A percentile compares a stretch with the other conserved stretches of the same genome.
phyloP scores from a whole-genome alignment of 2,113 vertebrate genomes.

The Microtus montanus region DNA sequence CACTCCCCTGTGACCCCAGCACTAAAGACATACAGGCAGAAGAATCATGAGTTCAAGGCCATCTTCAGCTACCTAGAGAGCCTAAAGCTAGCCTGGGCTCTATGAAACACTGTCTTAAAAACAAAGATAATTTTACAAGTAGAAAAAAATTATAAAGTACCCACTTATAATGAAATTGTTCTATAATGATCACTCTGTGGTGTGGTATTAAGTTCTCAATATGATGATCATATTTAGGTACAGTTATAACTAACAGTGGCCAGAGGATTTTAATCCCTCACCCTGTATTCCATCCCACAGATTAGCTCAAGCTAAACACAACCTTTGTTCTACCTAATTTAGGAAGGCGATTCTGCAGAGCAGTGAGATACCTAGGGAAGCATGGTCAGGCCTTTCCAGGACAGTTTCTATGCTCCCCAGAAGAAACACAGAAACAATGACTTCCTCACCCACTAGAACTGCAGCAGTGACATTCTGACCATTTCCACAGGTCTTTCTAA shows the following conservation, averaged over 20 bases:
- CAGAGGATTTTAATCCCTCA: background rate
- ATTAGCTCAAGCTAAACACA: background rate
- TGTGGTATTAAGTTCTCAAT: constrained; percentile 23
- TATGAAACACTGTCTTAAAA: background rate
- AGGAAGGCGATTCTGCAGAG: background rate
- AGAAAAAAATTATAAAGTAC: constrained; percentile 1
- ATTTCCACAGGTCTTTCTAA: background rate
- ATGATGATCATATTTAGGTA: background rate
- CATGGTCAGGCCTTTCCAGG: background rate
- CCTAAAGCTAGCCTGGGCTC: background rate
- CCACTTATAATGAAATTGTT: background rate
- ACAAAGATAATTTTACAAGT: constrained; percentile 17
- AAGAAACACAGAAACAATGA: background rate
- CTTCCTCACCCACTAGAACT: too few species aligned
- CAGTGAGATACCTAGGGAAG: background rate
- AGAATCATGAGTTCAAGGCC: background rate
- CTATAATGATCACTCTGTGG: background rate
- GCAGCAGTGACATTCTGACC: background rate
- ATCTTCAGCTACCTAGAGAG: background rate
- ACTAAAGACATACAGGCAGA: background rate
- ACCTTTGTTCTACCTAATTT: background rate
- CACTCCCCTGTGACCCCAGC: background rate
- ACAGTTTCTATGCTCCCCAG: background rate
- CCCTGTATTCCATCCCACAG: background rate
- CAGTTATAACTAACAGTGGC: background rate